These are phyloP conservation scores for Neelides folsomi DNA, from an alignment of 2,888 invertebrate genomes.

Conservation along the genomic window DNA sequence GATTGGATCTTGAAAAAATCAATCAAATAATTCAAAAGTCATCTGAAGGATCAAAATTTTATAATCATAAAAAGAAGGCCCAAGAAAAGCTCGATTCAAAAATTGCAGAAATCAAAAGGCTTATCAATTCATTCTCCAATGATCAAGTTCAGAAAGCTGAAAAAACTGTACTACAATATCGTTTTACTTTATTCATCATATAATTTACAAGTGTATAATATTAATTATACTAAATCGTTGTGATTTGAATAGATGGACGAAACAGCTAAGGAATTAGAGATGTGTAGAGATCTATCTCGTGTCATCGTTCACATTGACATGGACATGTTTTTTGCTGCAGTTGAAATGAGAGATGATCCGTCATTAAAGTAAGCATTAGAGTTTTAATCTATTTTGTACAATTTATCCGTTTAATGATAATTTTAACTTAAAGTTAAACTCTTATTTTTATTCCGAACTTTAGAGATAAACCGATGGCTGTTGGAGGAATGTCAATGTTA, in stretches of 20 bases:
- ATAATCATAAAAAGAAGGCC: conserved; percentile 41
- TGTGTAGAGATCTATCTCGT: conserved; percentile 38
- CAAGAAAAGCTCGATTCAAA: conserved; percentile 41
- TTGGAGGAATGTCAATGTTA: conserved; percentile 45
- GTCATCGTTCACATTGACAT: conserved; percentile 48
- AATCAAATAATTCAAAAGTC: conserved; percentile 38
- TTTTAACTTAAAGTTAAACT: conserved; percentile 1
- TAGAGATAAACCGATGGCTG: conserved; percentile 46
- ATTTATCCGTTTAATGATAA: too few species aligned
- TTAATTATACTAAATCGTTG: not conserved
- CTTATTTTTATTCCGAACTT: conserved; percentile 8
- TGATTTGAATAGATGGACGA: conserved; percentile 38
- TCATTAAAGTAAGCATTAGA: not conserved
- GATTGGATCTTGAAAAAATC: conserved; percentile 35
- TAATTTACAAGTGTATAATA: too few species aligned
- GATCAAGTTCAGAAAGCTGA: conserved; percentile 35
- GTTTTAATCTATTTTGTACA: too few species aligned
- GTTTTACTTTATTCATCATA: too few species aligned
- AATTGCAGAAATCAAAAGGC: conserved; percentile 37
- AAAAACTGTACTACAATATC: conserved; percentile 24
- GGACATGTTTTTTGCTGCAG: conserved; percentile 50
- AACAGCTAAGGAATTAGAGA: conserved; percentile 38
- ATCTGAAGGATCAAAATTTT: conserved; percentile 44
- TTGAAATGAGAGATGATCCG: conserved; percentile 42
- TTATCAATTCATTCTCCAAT: conserved; percentile 34